A percentile compares a stretch with the other conserved stretches of the same genome.
These are phyloP conservation scores for Cryptocheilus praepositus DNA, from an alignment of 2,888 invertebrate species.

Conservation along the genomic window DNA sequence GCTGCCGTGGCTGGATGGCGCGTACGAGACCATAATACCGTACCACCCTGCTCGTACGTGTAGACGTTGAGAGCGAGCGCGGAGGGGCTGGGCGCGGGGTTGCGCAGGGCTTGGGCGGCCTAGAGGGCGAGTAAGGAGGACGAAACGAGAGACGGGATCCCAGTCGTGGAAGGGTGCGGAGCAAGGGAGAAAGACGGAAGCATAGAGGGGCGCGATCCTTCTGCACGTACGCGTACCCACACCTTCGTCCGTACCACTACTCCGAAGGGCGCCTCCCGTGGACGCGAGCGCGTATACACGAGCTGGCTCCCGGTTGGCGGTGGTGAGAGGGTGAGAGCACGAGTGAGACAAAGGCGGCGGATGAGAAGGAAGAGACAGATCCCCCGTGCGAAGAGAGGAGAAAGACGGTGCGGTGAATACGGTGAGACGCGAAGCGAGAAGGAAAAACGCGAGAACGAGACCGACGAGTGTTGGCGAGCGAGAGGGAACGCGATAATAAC, in stretches of 20 bases:
- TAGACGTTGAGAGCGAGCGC: constrained; percentile 59
- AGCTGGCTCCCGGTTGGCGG: constrained; percentile 65
- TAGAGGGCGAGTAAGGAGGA: constrained; percentile 10
- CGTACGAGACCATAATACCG: constrained; percentile 60
- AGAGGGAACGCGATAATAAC: constrained; percentile 39
- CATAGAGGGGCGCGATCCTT: constrained; percentile 13
- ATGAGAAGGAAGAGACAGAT: constrained; percentile 26
- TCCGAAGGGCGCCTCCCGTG: constrained; percentile 48
- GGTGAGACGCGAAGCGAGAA: constrained; percentile 42
- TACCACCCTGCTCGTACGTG: constrained; percentile 62
- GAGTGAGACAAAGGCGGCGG: constrained; percentile 11
- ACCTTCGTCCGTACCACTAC: not conserved
- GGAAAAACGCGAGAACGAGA: constrained; percentile 40
- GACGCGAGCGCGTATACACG: constrained; percentile 67
- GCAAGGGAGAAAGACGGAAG: constrained; percentile 20
- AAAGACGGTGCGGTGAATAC: constrained; percentile 43
- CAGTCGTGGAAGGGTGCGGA: constrained; percentile 14
- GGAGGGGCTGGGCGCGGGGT: constrained; percentile 42
- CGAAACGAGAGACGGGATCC: constrained; percentile 29
- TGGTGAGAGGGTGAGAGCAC: constrained; percentile 38
- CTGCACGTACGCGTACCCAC: no score
- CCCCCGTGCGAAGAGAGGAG: constrained; percentile 23
- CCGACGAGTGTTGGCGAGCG: constrained; percentile 26
- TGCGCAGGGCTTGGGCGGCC: constrained; percentile 5
- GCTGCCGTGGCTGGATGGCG: constrained; percentile 77